Percentiles rank a stretch among this genome's conserved stretches.
Conservation (phyloP, 1,140 invertebrate genomes). For the Trinorchestia longiramus region DNA sequence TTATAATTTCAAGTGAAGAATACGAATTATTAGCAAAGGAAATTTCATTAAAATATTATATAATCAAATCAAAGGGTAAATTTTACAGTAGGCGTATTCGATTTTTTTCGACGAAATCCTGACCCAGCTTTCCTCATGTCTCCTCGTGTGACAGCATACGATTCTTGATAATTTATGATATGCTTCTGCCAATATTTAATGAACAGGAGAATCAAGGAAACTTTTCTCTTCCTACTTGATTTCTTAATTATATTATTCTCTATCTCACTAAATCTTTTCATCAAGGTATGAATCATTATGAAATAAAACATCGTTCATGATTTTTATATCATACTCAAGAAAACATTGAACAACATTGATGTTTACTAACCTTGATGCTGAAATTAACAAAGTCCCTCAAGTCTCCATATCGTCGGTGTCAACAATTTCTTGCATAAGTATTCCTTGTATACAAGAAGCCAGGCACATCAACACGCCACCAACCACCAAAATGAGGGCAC, state of each 20-base stretch:
- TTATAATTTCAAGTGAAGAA: not conserved
- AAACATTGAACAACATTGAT: not conserved
- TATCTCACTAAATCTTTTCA: too few relatives aligned
- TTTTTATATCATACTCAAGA: too few relatives aligned
- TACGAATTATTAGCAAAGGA: not conserved
- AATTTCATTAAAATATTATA: not conserved
- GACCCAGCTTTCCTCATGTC: too few relatives aligned
- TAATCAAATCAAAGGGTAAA: not conserved
- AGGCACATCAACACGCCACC: slow-evolving; percentile 26
- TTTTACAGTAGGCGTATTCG: not conserved
- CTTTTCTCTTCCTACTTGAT: too few relatives aligned
- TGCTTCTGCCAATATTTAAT: too few relatives aligned
- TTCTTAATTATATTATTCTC: too few relatives aligned
- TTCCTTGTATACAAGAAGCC: not conserved
- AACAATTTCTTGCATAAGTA: slow-evolving; percentile 7
- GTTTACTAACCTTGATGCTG: not conserved
- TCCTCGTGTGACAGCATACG: too few relatives aligned
- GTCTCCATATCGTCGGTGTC: slow-evolving; percentile 12
- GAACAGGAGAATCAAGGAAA: too few relatives aligned
- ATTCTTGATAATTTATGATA: too few relatives aligned
- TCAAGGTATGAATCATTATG: too few relatives aligned
- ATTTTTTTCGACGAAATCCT: too few relatives aligned
- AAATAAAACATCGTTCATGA: too few relatives aligned
- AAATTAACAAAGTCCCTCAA: not conserved
- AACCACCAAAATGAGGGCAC: not conserved